Conservation (phyloP, 2,797 vertebrate genomes). For the Mormyrus hasselquistii region DNA sequence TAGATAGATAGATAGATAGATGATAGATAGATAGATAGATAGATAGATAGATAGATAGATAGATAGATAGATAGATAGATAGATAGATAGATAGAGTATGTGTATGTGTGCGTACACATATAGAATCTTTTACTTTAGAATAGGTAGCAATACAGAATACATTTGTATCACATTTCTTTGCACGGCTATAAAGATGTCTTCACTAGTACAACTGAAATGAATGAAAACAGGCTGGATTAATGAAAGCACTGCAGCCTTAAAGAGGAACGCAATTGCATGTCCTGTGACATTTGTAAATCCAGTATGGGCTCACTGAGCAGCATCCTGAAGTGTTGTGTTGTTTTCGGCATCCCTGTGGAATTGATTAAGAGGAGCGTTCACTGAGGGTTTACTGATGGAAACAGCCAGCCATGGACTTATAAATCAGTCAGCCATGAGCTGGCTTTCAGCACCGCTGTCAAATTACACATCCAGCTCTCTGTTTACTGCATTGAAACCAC, state of each 20-base stretch:
- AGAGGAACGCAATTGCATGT: not conserved
- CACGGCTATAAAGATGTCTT: not conserved
- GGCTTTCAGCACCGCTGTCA: not conserved
- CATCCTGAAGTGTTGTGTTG: not conserved
- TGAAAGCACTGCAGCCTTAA: not conserved
- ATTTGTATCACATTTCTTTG: not conserved
- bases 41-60: not conserved
- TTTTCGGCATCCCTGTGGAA: not conserved
- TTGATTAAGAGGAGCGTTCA: slow-evolving; percentile 6
- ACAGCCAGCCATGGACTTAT: not conserved
- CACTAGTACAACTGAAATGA: not conserved
- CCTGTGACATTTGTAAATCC: not conserved
- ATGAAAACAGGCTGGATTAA: not conserved
- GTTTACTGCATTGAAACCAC: not conserved
- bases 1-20: not conserved
- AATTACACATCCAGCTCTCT: not conserved
- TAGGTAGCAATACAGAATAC: not conserved
- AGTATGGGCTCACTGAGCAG: not conserved
- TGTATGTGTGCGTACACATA: not conserved
- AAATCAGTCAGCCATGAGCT: not conserved
- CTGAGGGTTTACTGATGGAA: not conserved
- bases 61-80: not conserved
- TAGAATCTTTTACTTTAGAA: not conserved
- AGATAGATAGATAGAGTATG: not conserved
- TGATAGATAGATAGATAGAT: not conserved